Base-by-base conservation (phyloP, 23 tunicate species). In the Diplosoma virens region DNA sequence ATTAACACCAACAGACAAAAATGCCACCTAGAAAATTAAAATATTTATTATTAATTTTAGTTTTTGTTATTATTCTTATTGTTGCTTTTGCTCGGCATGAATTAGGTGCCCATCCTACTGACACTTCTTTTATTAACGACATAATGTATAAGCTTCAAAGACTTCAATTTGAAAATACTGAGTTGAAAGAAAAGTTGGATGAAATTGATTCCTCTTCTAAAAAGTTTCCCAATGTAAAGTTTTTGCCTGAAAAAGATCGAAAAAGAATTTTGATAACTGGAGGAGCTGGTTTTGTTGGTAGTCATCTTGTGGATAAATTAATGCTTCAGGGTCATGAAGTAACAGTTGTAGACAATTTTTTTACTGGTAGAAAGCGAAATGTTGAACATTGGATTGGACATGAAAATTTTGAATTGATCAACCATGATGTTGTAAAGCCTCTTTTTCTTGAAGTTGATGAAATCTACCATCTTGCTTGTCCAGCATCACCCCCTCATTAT, bases 401-500 rank as follows among this genome's bases (percentile, higher is more conserved):
- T 71, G 98, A 93, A 66, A 93, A 93, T 37, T 93, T 93, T 77
- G 98, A 93, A 54, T 72, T 93, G 30, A 45, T 93, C 7, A 86
- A 93, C 47, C 98, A 93, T 71, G 98, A 93, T 71, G 98, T 93
- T 1, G 84, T 86, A 3, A 59, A 61, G 17, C 93, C 98, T 20
- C 65, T 93, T 25, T 93, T 33, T 47, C 76, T 93, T 58, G 98
- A 93, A 69, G 98, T 93, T 24, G 87, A 93, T 55, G 87, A 93
- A 68, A 93, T 93, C 9, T 93, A 93, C 79, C 98, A 93, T 53
- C 58, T 93, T 2, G 98, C 98, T 22, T 93, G 98, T 60, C 98
- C 98, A 48, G 98, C 98, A 6, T 93, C 98, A n/a, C 98, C 98
- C 5, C 98, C 98, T 25, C 98, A 93, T 81, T 93, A 93, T 71